These are phyloP conservation scores for Tetragonisca angustula DNA, from an alignment of 2,888 invertebrate species.

Conservation along the genomic window DNA sequence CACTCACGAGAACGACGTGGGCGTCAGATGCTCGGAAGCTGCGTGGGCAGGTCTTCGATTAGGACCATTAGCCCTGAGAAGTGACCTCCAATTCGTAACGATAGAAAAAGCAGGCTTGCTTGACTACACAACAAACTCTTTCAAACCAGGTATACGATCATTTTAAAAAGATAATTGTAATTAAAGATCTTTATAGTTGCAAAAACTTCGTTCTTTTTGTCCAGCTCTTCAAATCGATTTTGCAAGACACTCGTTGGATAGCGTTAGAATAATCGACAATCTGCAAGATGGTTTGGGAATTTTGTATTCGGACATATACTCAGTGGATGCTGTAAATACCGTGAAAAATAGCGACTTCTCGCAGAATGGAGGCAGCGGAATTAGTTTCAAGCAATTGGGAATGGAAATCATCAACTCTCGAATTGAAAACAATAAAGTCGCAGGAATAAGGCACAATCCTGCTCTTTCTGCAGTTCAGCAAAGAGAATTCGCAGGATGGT, in stretches of 20 bases:
- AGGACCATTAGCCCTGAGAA: slow-evolving; percentile 94
- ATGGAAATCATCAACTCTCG: slow-evolving; percentile 91
- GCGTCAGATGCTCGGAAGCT: slow-evolving; percentile 94
- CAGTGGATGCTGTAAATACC: slow-evolving; percentile 92
- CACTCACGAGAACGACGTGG: slow-evolving; percentile 94
- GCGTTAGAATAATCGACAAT: slow-evolving; percentile 92
- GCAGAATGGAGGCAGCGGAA: slow-evolving; percentile 94
- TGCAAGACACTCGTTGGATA: slow-evolving; percentile 92
- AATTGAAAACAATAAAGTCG: slow-evolving; percentile 92
- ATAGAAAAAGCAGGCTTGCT: slow-evolving; percentile 97
- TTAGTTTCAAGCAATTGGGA: slow-evolving; percentile 95
- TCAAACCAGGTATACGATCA: slow-evolving; percentile 88
- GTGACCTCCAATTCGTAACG: slow-evolving; percentile 94
- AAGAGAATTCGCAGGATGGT: slow-evolving; percentile 97
- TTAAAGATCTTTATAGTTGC: not conserved
- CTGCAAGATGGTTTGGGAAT: slow-evolving; percentile 97
- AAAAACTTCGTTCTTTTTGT: not conserved
- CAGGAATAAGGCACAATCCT: slow-evolving; percentile 97
- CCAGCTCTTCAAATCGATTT: slow-evolving; percentile 94
- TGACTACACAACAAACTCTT: slow-evolving; percentile 94
- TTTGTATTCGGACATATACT: slow-evolving; percentile 96
- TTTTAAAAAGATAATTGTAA: too few relatives aligned
- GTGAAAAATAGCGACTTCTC: slow-evolving; percentile 94
- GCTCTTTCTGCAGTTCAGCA: slow-evolving; percentile 93
- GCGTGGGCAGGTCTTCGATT: slow-evolving; percentile 98